Conservation (phyloP, 2,113 vertebrate genomes). For the Ictalurus furcatus region DNA sequence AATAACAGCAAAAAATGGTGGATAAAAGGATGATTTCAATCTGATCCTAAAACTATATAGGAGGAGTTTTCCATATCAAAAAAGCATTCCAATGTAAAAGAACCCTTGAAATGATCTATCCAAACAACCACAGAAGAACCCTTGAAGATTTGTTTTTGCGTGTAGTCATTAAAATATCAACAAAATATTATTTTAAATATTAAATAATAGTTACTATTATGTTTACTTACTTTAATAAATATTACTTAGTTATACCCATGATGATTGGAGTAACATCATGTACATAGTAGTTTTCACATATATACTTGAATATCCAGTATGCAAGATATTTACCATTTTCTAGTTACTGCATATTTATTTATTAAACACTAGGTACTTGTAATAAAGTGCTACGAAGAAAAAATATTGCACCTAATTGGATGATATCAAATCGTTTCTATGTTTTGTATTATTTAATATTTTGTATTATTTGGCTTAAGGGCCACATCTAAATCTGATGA, state of each 20-base stretch:
- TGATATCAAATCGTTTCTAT: neutral
- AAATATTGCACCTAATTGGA: neutral
- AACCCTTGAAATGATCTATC: neutral
- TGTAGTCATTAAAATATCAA: neutral
- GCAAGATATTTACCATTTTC: neutral
- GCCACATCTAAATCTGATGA: neutral
- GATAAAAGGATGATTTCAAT: neutral
- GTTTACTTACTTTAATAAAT: neutral
- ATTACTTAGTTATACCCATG: neutral
- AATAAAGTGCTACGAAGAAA: neutral
- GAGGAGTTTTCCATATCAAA: neutral
- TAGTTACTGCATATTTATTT: neutral
- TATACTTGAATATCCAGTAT: neutral
- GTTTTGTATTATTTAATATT: neutral
- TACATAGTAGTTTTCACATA: neutral
- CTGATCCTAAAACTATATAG: too few species aligned
- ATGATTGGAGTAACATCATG: neutral
- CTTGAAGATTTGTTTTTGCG: neutral
- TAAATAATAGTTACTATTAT: neutral
- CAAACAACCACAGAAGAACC: neutral
- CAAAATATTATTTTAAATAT: neutral
- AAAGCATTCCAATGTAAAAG: neutral
- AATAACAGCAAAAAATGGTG: neutral
- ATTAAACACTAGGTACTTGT: neutral
- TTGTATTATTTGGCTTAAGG: neutral